These are phyloP conservation scores for Nannoperca australis DNA, from an alignment of 2,797 vertebrate species.

Conservation along the genomic window DNA sequence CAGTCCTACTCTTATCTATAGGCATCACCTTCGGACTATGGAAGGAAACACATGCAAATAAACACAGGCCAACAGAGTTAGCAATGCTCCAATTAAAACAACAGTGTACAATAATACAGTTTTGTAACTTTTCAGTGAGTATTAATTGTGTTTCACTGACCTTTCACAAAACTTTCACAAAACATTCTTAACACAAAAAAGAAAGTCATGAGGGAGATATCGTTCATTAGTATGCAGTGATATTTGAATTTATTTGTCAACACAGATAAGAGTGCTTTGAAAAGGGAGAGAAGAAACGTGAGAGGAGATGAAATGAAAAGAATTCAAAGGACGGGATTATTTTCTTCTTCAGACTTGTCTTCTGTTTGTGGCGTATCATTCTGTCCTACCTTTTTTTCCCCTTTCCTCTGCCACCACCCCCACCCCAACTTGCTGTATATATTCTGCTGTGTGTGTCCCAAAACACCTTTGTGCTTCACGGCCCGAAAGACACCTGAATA, in stretches of 20 bases:
- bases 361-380: slow-evolving; percentile 2
- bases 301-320: slow-evolving; percentile 35
- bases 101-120: background rate
- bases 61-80: background rate
- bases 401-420: background rate
- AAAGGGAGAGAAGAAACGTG: slow-evolving; percentile 20
- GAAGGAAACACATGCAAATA: background rate
- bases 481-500: slow-evolving; percentile 1
- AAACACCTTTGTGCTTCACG: slow-evolving; percentile 11
- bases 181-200: slow-evolving; percentile 15
- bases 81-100: background rate
- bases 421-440: background rate
- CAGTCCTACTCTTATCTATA: background rate
- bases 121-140: slow-evolving; percentile 30
- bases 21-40: slow-evolving; percentile 17
- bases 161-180: slow-evolving; percentile 40
- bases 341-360: slow-evolving; percentile 10
- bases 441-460: background rate
- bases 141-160: slow-evolving; percentile 58
- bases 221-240: slow-evolving; percentile 43
- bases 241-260: slow-evolving; percentile 65
- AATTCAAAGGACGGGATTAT: slow-evolving; percentile 32
- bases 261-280: slow-evolving; percentile 57
- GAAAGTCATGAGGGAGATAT: slow-evolving; percentile 18
- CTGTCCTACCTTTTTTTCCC: background rate